phyloP scores from a whole-genome alignment of 1,140 invertebrate species.

The Pseudomyrmex flavicornis region DNA sequence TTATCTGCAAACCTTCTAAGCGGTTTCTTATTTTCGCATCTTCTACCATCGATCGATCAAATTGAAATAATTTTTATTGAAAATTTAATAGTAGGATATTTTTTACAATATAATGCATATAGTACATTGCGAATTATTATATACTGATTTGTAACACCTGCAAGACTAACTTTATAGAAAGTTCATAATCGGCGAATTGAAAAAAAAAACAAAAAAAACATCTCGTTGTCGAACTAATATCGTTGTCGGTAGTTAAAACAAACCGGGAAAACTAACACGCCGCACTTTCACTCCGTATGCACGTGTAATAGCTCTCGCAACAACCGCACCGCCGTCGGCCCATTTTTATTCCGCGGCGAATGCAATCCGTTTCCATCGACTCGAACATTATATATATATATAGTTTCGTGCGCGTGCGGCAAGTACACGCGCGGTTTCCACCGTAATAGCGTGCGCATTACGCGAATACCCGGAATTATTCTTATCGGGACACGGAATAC shows the following conservation, averaged over 20 bases:
- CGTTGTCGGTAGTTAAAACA: neutral
- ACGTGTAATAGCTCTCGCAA: neutral
- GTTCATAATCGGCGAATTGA: too few species aligned
- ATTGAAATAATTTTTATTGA: neutral
- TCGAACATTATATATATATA: neutral
- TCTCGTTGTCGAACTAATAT: neutral
- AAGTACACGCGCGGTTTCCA: constrained; percentile 10
- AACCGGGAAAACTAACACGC: neutral
- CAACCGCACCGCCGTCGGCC: too few species aligned
- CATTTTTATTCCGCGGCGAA: constrained; percentile 25
- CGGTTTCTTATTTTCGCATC: neutral
- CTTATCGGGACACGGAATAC: constrained; percentile 69
- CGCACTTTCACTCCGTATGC: constrained; percentile 31
- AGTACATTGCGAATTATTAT: neutral
- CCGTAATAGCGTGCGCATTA: constrained; percentile 26
- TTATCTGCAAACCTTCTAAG: neutral
- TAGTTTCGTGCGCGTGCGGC: neutral
- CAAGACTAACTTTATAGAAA: too few species aligned
- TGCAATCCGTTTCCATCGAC: constrained; percentile 42
- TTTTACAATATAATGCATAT: too few species aligned
- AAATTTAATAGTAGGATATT: neutral
- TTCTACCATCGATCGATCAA: neutral
- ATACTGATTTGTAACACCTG: too few species aligned
- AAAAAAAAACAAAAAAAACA: neutral
- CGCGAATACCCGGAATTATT: constrained; percentile 49